Percentiles rank a stretch among this genome's conserved stretches.
Evolutionary conservation across 2,888 invertebrate species (phyloP).

Genomic region (Scrobipalpa atriplicella): DNA sequence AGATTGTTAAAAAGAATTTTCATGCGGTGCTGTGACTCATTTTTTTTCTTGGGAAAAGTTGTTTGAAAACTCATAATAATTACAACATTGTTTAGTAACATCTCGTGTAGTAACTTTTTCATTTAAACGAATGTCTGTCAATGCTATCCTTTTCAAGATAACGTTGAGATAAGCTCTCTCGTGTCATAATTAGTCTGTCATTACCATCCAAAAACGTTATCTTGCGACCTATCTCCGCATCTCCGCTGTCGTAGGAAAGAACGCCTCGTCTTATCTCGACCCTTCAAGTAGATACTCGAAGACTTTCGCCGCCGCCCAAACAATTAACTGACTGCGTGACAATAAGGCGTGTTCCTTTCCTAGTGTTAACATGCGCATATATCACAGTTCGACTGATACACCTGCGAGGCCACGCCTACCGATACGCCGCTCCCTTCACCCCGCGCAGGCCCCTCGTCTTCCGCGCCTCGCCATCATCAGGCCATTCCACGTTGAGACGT

Average conservation of each 20-base stretch:
- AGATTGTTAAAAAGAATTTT: too few relatives aligned
- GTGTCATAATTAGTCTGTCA: conserved; percentile 60
- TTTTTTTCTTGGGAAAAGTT: too few relatives aligned
- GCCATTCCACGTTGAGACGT: conserved; percentile 71
- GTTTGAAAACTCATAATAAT: too few relatives aligned
- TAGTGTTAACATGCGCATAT: conserved; percentile 78
- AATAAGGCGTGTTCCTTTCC: conserved; percentile 73
- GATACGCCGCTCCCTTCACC: conserved; percentile 42
- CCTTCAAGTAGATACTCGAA: conserved; percentile 38
- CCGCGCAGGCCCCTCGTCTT: conserved; percentile 47
- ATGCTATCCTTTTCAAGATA: conserved; percentile 27
- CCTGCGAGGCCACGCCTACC: conserved; percentile 72
- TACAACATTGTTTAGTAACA: too few relatives aligned
- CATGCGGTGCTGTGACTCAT: too few relatives aligned
- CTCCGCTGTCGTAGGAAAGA: conserved; percentile 45
- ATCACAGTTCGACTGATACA: conserved; percentile 74
- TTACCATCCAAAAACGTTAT: conserved; percentile 53
- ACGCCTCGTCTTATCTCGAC: conserved; percentile 40
- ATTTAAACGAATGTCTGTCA: conserved; percentile 17
- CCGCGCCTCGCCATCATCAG: conserved; percentile 66
- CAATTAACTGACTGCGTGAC: conserved; percentile 70
- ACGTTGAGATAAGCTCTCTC: conserved; percentile 29
- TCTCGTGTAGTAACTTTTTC: neutral
- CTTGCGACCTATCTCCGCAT: conserved; percentile 54
- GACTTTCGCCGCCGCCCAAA: conserved; percentile 63